Conservation (phyloP, 2,113 vertebrate species). For the Potamarius usumacintae region DNA sequence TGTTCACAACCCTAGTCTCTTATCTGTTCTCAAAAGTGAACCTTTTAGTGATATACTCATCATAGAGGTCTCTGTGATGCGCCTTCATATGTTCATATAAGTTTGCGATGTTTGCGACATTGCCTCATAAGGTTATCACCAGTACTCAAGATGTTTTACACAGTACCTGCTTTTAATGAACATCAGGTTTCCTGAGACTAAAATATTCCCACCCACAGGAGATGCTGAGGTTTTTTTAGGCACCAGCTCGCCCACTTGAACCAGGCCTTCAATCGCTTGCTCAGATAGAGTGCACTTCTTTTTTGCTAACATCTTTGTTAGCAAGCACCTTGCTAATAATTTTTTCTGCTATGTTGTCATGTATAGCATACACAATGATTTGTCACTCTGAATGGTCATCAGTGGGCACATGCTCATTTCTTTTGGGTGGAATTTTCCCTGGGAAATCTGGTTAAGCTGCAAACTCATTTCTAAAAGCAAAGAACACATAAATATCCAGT, state of each 20-base stretch:
- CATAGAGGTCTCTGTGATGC: not conserved
- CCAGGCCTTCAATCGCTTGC: not conserved
- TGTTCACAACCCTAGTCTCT: not conserved
- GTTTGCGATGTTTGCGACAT: not conserved
- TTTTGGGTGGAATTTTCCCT: not conserved
- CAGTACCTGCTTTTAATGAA: constrained; percentile 11
- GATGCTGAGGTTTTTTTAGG: not conserved
- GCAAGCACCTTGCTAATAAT: not conserved
- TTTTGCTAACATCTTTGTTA: not conserved
- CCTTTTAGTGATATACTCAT: not conserved
- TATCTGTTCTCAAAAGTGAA: not conserved
- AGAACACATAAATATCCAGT: not conserved
- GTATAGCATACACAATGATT: not conserved
- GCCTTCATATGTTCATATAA: not conserved
- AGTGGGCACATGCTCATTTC: not conserved
- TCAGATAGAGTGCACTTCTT: not conserved
- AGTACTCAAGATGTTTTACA: not conserved
- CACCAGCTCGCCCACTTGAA: not conserved
- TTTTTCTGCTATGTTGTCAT: not conserved
- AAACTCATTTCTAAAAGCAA: not conserved
- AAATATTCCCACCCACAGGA: constrained; percentile 20
- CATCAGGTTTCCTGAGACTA: not conserved
- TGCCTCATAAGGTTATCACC: not conserved
- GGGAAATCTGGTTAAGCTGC: not conserved
- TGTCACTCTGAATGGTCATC: not conserved